phyloP scores from a whole-genome alignment of 2,113 vertebrate species.

The Hyaena hyaena region DNA sequence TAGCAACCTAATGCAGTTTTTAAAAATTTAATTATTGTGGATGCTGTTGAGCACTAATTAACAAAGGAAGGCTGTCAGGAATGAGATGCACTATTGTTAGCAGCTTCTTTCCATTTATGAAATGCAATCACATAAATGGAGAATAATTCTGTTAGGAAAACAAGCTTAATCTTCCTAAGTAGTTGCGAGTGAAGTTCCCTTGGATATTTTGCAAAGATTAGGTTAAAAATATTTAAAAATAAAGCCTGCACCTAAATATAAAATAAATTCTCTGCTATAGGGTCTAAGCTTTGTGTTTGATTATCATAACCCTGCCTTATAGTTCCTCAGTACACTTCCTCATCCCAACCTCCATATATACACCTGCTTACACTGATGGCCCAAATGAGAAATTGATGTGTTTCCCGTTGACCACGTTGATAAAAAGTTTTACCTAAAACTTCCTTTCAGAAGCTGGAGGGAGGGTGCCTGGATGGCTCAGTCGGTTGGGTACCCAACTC shows the following conservation, averaged over 20 bases:
- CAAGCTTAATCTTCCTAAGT: slow-evolving; percentile 58
- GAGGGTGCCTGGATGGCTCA: not conserved
- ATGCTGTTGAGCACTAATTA: slow-evolving; percentile 36
- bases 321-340: not conserved
- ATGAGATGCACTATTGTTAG: slow-evolving; percentile 26
- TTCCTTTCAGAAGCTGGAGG: not conserved
- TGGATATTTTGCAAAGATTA: slow-evolving; percentile 64
- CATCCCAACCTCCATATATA: not conserved
- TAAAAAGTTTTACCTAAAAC: slow-evolving; percentile 5
- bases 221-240: not conserved
- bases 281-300: not conserved
- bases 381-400: not conserved
- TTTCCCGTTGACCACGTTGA: not conserved
- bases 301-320: not conserved
- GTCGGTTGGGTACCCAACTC: too few relatives aligned
- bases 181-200: not conserved
- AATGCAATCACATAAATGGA: slow-evolving; percentile 19
- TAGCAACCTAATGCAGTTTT: slow-evolving; percentile 31
- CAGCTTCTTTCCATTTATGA: slow-evolving; percentile 54
- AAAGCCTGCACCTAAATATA: not conserved
- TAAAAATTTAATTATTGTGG: slow-evolving; percentile 65
- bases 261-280: not conserved
- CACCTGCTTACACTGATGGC: not conserved
- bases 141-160: slow-evolving; percentile 44
- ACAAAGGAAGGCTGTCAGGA: slow-evolving; percentile 55